Conservation (phyloP, 92 coral and sea anemone genomes). For the Anthopleura xanthogrammica region DNA sequence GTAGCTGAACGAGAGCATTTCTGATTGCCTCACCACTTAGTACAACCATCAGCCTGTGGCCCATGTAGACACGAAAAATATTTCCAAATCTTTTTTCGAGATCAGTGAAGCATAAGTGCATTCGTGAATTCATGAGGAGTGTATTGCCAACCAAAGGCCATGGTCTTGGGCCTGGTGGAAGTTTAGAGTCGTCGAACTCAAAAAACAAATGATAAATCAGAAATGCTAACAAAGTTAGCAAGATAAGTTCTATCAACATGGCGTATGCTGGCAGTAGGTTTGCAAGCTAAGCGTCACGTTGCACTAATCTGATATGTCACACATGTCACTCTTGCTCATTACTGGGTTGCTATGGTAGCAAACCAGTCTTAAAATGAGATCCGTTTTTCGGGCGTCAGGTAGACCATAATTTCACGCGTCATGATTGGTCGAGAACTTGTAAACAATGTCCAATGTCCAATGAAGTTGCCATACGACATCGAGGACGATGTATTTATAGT, state of each 20-base stretch:
- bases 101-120: conserved; percentile 16
- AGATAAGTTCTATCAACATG: conserved; percentile 21
- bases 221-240: conserved; percentile 8
- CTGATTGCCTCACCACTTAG: conserved; percentile 36
- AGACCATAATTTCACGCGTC: too few relatives aligned
- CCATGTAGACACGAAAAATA: conserved; percentile 36
- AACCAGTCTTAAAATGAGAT: too few relatives aligned
- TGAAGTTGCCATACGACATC: too few relatives aligned
- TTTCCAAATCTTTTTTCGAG: conserved; percentile 39
- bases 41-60: conserved; percentile 34
- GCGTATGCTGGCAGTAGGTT: neutral
- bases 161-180: conserved; percentile 62
- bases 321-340: neutral
- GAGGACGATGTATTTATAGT: too few relatives aligned
- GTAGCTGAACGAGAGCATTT: conserved; percentile 38
- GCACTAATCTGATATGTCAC: neutral
- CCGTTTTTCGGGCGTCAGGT: too few relatives aligned
- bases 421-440: too few relatives aligned
- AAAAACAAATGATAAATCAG: conserved; percentile 21
- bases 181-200: conserved; percentile 10
- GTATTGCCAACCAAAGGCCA: conserved; percentile 54
- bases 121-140: conserved; percentile 10
- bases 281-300: too few relatives aligned
- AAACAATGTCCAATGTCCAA: too few relatives aligned
- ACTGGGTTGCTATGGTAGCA: too few relatives aligned